These are phyloP conservation scores for Pachycephus smyrnensis DNA, from an alignment of 2,888 invertebrate species.

Conservation along the genomic window DNA sequence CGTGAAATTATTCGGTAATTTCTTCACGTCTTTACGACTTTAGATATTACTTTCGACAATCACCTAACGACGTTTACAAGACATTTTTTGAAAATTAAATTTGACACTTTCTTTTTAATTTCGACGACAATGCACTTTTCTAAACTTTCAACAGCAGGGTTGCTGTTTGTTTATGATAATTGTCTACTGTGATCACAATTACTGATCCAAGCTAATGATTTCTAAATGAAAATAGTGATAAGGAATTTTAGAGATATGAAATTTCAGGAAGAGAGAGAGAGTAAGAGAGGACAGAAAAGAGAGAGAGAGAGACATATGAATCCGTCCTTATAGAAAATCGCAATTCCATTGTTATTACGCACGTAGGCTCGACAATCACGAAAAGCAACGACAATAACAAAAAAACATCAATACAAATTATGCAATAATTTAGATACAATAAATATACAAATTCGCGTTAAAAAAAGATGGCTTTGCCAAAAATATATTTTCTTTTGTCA, in stretches of 20 bases:
- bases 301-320: slow-evolving; percentile 26
- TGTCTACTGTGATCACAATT: slow-evolving; percentile 4
- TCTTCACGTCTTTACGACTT: not conserved
- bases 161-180: not conserved
- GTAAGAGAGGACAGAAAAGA: slow-evolving; percentile 16
- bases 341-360: no score
- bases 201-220: slow-evolving; percentile 14
- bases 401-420: not conserved
- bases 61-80: not conserved
- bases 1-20: not conserved
- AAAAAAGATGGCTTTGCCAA: slow-evolving; percentile 10
- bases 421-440: slow-evolving; percentile 16
- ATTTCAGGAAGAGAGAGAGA: slow-evolving; percentile 15
- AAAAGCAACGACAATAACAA: not conserved
- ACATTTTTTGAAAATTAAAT: not conserved
- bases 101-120: not conserved
- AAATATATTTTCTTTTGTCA: slow-evolving; percentile 19
- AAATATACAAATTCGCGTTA: slow-evolving; percentile 12
- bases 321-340: no score
- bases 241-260: not conserved
- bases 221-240: not conserved
- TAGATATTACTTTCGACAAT: not conserved
- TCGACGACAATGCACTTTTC: not conserved
- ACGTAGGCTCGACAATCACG: not conserved
- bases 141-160: not conserved